A percentile compares a stretch with the other conserved stretches of the same genome.
These are phyloP conservation scores for Drosophila birchii DNA, from an alignment of 2,888 invertebrate species.

Conservation along the genomic window DNA sequence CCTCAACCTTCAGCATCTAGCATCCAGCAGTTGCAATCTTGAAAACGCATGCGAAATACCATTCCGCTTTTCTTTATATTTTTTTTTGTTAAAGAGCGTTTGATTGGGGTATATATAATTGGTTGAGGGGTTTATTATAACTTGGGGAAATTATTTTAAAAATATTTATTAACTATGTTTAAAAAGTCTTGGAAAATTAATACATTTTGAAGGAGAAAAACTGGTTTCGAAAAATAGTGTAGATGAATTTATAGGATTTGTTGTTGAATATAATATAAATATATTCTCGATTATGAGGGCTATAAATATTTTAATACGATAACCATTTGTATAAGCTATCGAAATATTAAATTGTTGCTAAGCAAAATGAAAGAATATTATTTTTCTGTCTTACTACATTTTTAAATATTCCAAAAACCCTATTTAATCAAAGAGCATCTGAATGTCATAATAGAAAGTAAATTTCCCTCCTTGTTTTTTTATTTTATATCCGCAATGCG, in stretches of 20 bases:
- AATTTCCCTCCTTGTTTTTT: constrained; percentile 12
- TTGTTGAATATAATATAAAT: neutral
- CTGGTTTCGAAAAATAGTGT: neutral
- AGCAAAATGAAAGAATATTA: too few relatives aligned
- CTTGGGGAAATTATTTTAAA: neutral
- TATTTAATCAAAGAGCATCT: neutral
- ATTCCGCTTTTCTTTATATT: constrained; percentile 60
- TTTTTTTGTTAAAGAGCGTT: constrained; percentile 7
- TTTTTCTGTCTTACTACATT: neutral
- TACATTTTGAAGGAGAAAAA: neutral
- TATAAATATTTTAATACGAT: too few relatives aligned
- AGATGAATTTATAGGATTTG: neutral
- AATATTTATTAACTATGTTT: neutral
- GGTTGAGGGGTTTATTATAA: neutral
- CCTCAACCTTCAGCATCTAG: constrained; percentile 29
- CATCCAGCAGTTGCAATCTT: constrained; percentile 42
- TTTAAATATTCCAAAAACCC: fast-evolving
- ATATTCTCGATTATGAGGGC: too few relatives aligned
- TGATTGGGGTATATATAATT: neutral
- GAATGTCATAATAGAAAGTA: neutral
- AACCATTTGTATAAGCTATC: too few relatives aligned
- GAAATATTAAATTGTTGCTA: too few relatives aligned
- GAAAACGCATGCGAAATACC: constrained; percentile 68
- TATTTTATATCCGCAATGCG: constrained; percentile 67
- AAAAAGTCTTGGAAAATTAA: neutral